These are phyloP conservation scores for Seriola quinqueradiata DNA, from an alignment of 2,113 vertebrate genomes.

Conservation along the genomic window DNA sequence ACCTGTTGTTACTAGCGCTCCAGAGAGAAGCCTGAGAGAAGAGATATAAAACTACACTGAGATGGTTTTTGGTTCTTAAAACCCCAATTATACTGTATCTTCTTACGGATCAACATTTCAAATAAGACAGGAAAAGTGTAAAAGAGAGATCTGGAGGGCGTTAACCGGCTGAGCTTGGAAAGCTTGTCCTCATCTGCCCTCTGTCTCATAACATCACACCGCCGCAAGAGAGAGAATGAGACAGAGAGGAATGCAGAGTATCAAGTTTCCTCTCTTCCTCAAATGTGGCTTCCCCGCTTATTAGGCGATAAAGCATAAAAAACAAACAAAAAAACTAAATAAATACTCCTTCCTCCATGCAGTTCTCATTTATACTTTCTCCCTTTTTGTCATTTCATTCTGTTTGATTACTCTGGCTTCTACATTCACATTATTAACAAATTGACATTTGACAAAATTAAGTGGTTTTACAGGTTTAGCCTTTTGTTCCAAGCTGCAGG, in stretches of 20 bases:
- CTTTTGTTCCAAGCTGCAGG: neutral
- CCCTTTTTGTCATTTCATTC: neutral
- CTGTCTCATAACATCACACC: neutral
- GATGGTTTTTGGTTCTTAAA: too few species aligned
- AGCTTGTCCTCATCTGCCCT: constrained; percentile 37
- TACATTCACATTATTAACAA: neutral
- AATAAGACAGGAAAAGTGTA: too few species aligned
- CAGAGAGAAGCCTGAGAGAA: too few species aligned
- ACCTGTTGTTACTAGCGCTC: too few species aligned
- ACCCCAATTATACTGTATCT: too few species aligned
- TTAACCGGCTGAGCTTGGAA: constrained; percentile 4
- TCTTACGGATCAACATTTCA: too few species aligned
- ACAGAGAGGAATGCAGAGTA: constrained; percentile 24
- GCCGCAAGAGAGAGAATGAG: neutral
- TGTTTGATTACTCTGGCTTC: neutral
- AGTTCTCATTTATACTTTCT: neutral
- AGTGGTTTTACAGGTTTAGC: neutral
- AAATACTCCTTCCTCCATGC: neutral
- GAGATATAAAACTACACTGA: too few species aligned
- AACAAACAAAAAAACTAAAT: neutral
- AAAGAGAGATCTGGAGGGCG: neutral
- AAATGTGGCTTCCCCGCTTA: neutral
- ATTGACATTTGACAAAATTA: neutral
- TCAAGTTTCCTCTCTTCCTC: constrained; percentile 27
- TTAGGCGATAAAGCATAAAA: neutral